phyloP scores from a whole-genome alignment of 23 tunicate genomes.

The Halocynthia roretzi region DNA sequence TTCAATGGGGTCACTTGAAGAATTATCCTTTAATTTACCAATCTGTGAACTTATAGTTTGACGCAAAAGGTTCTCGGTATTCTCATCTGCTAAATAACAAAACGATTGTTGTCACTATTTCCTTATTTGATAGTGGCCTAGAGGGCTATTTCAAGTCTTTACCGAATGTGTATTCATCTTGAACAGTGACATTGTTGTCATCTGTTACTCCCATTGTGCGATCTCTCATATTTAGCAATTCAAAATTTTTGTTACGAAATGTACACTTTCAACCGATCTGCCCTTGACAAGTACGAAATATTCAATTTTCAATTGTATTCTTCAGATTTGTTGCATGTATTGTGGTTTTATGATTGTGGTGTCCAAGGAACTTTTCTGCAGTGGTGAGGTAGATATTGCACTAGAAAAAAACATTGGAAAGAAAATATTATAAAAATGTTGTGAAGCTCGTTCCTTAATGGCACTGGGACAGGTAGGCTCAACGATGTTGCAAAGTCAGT shows the following conservation, averaged over 20 bases:
- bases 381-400: constrained; percentile 62
- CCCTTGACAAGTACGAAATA: background rate
- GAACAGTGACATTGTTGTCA: constrained; percentile 2
- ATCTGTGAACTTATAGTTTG: constrained; percentile 23
- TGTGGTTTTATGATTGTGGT: constrained; percentile 6
- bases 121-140: background rate
- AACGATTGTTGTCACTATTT: background rate
- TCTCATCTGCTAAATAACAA: background rate
- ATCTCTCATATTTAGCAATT: constrained; percentile 16
- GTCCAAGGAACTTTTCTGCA: background rate
- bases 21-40: no score
- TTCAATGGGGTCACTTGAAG: constrained; percentile 68
- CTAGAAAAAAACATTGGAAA: constrained; percentile 21
- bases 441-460: no score
- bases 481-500: no score
- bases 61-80: constrained; percentile 19
- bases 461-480: no score
- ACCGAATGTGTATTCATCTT: constrained; percentile 19
- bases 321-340: background rate
- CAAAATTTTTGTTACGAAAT: background rate
- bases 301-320: background rate
- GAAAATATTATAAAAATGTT: no score
- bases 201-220: constrained; percentile 20
- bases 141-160: constrained; percentile 7
- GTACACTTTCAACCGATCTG: background rate